Evolutionary conservation across 2,888 invertebrate genomes (phyloP), one percentile per base, ranked within the genome.

Genomic region (Odiellus spinosus): DNA sequence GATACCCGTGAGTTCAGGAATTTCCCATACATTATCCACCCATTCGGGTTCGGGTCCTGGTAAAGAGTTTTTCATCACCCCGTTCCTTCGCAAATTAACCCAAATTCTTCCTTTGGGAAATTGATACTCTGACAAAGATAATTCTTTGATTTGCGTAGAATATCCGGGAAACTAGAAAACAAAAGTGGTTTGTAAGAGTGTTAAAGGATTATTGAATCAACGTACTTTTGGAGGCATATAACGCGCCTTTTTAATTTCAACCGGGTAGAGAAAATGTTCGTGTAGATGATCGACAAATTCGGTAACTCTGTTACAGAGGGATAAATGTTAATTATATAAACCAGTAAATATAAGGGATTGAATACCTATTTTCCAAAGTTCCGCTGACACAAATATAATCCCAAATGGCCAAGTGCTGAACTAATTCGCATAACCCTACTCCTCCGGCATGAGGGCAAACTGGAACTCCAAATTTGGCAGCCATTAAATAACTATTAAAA

Each of bases 361-460:
- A 41, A 44, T 53, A 67, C 67, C 66, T 73, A 38, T 75, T 77
- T 43, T 81, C 73, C 62, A 73, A 76, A 6, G 77, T 76, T 8
- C 75, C 78, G 10, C 82, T 79, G 18, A 87, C 64, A 44, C 76
- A 57, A 3, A 82, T 73, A 66, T 74, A 88, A 66, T 90, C 87
- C 80, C 86, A 88, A 68, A 80, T 77, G 66, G 87, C 83, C 40
- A 90, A 70, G 67, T 91, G 90, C 59, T 88, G 88, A 2, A 90
- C 86, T 78, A 88, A 82, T 70, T 90, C 90, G 61, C 90, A 90
- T 3, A 91, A 73, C 2, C 88, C 90, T 10, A 90, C 81, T 6
- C 90, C 91, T n/a, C 90, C 91, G 49, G 87, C 88, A 69, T 91
- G 90, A 0, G 91, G 90, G 63, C 87, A 88, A 2, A 91, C 85